phyloP scores from a whole-genome alignment of 2,888 invertebrate genomes.

The Elysia crispata region DNA sequence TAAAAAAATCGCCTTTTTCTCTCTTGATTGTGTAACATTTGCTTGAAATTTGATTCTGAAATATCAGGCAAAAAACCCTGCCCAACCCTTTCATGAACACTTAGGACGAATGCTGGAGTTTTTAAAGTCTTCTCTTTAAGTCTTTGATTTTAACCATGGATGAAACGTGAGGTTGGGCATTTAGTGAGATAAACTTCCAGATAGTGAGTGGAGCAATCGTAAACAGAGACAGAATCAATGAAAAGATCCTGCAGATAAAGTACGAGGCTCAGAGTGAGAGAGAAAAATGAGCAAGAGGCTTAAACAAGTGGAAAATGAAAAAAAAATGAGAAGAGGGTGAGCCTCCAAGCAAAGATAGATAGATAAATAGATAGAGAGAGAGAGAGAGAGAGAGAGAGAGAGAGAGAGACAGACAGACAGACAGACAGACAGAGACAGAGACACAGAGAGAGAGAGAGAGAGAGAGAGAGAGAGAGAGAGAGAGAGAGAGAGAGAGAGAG shows the following conservation, averaged over 20 bases:
- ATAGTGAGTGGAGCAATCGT: neutral
- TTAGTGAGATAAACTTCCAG: neutral
- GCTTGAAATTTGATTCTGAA: too few relatives aligned
- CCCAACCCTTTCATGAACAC: too few relatives aligned
- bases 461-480: neutral
- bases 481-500: neutral
- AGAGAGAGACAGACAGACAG: slow-evolving; percentile 17
- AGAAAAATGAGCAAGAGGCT: slow-evolving; percentile 10
- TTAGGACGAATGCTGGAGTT: too few relatives aligned
- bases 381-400: slow-evolving; percentile 25
- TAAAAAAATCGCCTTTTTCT: too few relatives aligned
- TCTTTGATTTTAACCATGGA: slow-evolving; percentile 24
- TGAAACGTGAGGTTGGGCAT: slow-evolving; percentile 49
- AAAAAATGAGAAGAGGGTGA: neutral
- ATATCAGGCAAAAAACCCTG: too few relatives aligned
- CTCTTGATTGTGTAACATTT: too few relatives aligned
- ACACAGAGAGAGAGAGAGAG: neutral
- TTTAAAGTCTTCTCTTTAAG: too few relatives aligned
- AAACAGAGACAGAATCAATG: neutral
- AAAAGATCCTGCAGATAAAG: slow-evolving; percentile 2
- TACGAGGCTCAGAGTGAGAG: neutral
- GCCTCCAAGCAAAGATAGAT: neutral
- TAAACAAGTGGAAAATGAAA: neutral
- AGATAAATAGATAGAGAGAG: slow-evolving; percentile 18
- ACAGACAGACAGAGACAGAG: neutral